Evolutionary conservation across 2,113 vertebrate genomes (phyloP).

Genomic region (Geococcyx californianus): DNA sequence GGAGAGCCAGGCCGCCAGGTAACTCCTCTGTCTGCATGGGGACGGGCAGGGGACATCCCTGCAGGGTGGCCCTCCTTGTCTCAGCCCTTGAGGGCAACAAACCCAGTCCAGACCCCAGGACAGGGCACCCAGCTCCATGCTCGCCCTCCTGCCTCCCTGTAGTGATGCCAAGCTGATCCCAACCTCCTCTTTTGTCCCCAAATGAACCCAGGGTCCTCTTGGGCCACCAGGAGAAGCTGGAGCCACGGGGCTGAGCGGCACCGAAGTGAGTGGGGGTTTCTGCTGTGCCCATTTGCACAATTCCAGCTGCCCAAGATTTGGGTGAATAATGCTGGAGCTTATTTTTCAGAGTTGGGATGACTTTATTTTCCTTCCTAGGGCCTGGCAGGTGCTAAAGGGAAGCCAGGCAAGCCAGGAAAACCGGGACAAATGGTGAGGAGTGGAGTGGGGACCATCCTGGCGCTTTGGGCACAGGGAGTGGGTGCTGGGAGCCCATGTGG

Average conservation of each 20-base stretch:
- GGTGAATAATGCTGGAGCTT: background rate
- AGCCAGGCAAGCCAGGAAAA: conserved; percentile 71
- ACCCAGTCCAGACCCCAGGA: background rate
- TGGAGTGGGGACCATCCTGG: background rate
- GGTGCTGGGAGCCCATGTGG: background rate
- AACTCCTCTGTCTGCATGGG: background rate
- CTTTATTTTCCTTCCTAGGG: conserved; percentile 68
- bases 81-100: background rate
- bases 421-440: conserved; percentile 72
- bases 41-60: background rate
- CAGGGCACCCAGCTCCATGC: background rate
- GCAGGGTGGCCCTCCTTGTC: background rate
- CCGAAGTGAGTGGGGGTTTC: conserved; percentile 70
- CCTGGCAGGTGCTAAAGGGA: conserved; percentile 73
- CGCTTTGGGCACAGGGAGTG: background rate
- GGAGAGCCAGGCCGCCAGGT: conserved; percentile 81
- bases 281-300: background rate
- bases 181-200: background rate
- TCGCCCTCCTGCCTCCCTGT: background rate
- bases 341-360: background rate
- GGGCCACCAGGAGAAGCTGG: conserved; percentile 79
- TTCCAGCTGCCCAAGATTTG: background rate
- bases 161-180: background rate
- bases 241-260: conserved; percentile 69
- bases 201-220: conserved; percentile 74